Evolutionary conservation across 2,888 invertebrate species (phyloP).

Genomic region (Pseudococcus longispinus): DNA sequence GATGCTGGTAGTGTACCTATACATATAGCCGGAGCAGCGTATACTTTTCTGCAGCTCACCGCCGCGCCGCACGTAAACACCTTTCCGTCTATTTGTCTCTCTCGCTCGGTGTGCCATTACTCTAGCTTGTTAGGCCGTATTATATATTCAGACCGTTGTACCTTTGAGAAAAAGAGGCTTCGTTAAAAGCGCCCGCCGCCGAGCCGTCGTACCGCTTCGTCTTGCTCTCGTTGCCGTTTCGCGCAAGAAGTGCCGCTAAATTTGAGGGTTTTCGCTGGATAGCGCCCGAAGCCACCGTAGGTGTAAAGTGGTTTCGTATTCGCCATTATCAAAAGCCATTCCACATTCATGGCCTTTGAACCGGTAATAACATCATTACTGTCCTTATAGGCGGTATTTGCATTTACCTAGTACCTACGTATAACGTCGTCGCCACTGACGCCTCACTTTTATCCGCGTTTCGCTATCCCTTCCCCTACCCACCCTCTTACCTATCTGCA

Average conservation of each 20-base stretch:
- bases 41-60: background rate
- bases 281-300: slow-evolving; percentile 45
- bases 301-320: slow-evolving; percentile 56
- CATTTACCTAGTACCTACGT: slow-evolving; percentile 43
- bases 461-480: background rate
- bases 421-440: background rate
- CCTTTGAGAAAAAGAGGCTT: slow-evolving; percentile 55
- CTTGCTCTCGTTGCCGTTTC: background rate
- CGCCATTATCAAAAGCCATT: slow-evolving; percentile 51
- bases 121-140: slow-evolving; percentile 53
- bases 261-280: slow-evolving; percentile 54
- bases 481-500: background rate
- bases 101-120: background rate
- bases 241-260: slow-evolving; percentile 50
- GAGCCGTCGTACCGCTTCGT: background rate
- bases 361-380: slow-evolving; percentile 55
- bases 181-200: slow-evolving; percentile 52
- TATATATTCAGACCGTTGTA: slow-evolving; percentile 52
- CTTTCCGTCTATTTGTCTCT: background rate
- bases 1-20: background rate
- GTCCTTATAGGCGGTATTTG: slow-evolving; percentile 52
- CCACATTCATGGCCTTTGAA: slow-evolving; percentile 52
- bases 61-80: background rate
- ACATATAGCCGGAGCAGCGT: background rate
- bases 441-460: background rate